Conservation (phyloP, 2,113 vertebrate species). For the Prunella fulvescens region DNA sequence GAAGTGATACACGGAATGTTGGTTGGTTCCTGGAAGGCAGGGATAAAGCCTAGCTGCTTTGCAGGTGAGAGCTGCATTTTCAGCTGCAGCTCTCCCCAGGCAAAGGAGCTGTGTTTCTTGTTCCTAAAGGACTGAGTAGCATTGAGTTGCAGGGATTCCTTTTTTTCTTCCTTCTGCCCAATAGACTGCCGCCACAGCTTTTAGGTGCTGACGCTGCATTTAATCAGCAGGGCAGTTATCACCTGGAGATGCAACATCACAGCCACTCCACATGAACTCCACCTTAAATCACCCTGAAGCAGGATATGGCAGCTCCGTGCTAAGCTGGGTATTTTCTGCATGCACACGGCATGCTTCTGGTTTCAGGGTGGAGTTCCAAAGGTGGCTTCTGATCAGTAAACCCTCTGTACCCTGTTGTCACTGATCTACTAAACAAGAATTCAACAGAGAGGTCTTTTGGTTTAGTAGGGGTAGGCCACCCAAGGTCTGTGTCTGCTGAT, state of each 20-base stretch:
- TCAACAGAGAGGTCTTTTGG: background rate
- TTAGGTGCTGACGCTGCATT: background rate
- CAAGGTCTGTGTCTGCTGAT: background rate
- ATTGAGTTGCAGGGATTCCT: background rate
- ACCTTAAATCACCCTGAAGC: constrained; percentile 9
- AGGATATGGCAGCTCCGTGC: background rate
- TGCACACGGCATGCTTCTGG: background rate
- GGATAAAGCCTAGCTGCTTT: background rate
- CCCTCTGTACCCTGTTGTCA: background rate
- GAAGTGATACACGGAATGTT: background rate
- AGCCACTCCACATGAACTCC: background rate
- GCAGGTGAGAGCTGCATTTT: background rate
- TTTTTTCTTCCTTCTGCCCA: background rate
- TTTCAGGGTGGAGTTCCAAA: constrained; percentile 23
- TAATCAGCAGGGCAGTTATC: background rate
- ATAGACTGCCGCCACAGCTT: background rate
- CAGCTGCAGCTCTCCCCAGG: background rate
- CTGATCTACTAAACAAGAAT: background rate
- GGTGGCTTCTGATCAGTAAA: background rate
- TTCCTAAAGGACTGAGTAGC: background rate
- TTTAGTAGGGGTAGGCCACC: background rate
- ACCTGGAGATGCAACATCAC: background rate
- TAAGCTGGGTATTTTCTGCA: background rate
- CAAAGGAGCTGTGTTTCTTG: background rate
- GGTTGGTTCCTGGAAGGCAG: background rate